Evolutionary conservation across 2,113 vertebrate species (phyloP), one percentile per base, ranked within the genome.

Genomic region (Vanacampus margaritifer): DNA sequence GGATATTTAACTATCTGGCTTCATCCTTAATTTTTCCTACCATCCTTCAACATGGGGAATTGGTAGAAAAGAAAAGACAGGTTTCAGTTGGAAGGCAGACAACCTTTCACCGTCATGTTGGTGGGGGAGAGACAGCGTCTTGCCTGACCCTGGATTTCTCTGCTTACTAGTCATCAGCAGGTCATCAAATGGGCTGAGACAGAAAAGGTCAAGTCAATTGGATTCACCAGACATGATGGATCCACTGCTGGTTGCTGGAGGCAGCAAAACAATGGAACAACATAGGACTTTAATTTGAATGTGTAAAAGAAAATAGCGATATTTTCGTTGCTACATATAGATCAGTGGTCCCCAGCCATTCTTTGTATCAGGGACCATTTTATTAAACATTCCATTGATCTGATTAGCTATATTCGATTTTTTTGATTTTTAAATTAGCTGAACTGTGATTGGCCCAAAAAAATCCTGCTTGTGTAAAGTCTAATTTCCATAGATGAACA

Each of bases 1-100:
- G 79, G 83, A 90, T 90, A 86, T 87, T 86, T 86, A 81, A 89
- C 78, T 86, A 87, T 86, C 84, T 79, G 64, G 67, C 41, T 58
- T 86, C 84, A 72, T 67, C 74, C 53, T 84, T 70, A 53, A 80
- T 88, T 84, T 84, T 82, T 78, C 72, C 65, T 76, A 66, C 73
- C 69, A 84, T 88, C 78, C 76, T 76, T 88, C 86, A 85, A 65
- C 68, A 66, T 17, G 36, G 56, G 68, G 65, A 32, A 79, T 58
- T 16, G 6, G 39, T 19, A 61, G 11, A 36, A 76, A 63, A 71
- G 64, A 67, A 62, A 75, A 70, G 67, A 78, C 64, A 68, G 69
- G 73, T 78, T 82, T 81, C 65, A 67, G 61, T 23, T 65, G 71
- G 57, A 71, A 65, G 79, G 84, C 64, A 79, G 75, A 68, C 63